Percentiles rank a stretch among this genome's conserved stretches.
phyloP scores from a whole-genome alignment of 2,113 vertebrate genomes.

The Lagopus leucura region DNA sequence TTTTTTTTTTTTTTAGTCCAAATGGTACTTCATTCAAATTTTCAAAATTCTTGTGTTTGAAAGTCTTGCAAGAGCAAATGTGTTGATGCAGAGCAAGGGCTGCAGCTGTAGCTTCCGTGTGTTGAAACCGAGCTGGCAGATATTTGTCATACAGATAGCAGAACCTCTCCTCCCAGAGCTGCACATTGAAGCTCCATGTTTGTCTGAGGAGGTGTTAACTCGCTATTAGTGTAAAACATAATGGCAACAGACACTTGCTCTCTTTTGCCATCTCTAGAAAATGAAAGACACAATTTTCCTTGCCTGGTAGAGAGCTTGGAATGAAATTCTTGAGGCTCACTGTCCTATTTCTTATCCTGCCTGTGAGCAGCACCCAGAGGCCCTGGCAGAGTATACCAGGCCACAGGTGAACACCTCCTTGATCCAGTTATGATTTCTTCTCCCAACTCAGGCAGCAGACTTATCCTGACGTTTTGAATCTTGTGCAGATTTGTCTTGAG shows the following conservation, averaged over 20 bases:
- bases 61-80: background rate
- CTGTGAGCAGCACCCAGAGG: background rate
- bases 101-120: background rate
- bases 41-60: background rate
- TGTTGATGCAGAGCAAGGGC: background rate
- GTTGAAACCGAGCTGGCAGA: background rate
- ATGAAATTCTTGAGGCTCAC: background rate
- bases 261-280: background rate
- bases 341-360: background rate
- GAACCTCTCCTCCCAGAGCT: background rate
- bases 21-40: background rate
- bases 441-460: background rate
- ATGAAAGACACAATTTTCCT: background rate
- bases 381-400: rapidly evolving
- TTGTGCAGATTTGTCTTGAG: background rate
- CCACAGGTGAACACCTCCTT: background rate
- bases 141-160: background rate
- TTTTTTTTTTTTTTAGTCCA: background rate
- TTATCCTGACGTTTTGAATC: background rate
- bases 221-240: background rate
- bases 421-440: background rate
- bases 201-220: background rate
- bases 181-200: background rate
- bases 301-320: background rate
- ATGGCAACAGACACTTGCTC: background rate